Evolutionary conservation across 2,888 invertebrate species (phyloP), one percentile per base, ranked within the genome.

Genomic region (Anoplius nigerrimus): DNA sequence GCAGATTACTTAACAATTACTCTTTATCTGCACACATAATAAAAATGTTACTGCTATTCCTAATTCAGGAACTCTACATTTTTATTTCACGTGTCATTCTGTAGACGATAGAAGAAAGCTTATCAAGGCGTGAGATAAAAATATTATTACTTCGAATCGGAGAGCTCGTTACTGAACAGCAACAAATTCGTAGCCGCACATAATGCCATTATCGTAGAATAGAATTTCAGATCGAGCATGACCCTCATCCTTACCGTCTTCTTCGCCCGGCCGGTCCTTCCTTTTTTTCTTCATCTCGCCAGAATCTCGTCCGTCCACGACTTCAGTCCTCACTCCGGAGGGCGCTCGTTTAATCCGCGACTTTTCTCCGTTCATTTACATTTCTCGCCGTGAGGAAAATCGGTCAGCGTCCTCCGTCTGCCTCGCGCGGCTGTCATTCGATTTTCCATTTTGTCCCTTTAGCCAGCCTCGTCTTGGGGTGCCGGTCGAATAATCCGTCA

Each of bases 221-320:
- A 34, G 34, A 34, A 6, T 34, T 34, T 11, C 34, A 34, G 34
- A 34, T 34, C 34, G 34, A 34, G 1, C 11, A 34, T 34, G 6
- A 13, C 48, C 48, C n/a, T 48, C 18, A 42, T 2, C 11, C 61
- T 21, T 54, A 27, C 53, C 53, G 21, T 52, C 55, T 16, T 20
- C 4, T 2, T 15, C 48, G 11, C 6, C 43, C 16, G 18, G 46
- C 34, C 24, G 0, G 24, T n/a, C 34, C 15, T 0, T 43, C 20
- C 22, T 63, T 61, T 48, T 65, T 69, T 71, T 65, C 66, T 56
- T 58, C 27, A 34, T 18, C 48, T 4, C 48, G n/a, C 21, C 58
- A 43, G 53, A 46, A 54, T 60, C 22, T 18, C 62, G 45, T 22
- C 22, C 62, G n/a, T 46, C 56, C 62, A 67, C 62, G 59, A n/a